A percentile compares a stretch with the other conserved stretches of the same genome.
These are phyloP conservation scores for Puffinus mauretanicus DNA, from an alignment of 2,113 vertebrate genomes.

Conservation along the genomic window DNA sequence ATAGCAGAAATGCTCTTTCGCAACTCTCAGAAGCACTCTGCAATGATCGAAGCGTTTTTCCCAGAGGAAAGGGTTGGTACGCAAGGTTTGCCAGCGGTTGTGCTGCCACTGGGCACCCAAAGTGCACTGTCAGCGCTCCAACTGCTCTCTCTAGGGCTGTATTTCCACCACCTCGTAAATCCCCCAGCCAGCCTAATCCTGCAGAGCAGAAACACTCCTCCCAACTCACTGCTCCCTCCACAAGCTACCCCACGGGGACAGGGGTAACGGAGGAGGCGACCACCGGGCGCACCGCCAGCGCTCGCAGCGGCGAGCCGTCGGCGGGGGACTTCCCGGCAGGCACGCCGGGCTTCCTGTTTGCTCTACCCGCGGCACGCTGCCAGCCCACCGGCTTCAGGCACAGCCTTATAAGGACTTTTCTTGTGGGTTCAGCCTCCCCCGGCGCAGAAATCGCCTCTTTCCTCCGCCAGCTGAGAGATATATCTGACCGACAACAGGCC, in stretches of 20 bases:
- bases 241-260: not conserved
- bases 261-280: not conserved
- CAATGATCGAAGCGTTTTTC: accelerated
- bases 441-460: not conserved
- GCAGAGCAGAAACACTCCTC: not conserved
- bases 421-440: not conserved
- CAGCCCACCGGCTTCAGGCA: not conserved
- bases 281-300: accelerated
- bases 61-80: not conserved
- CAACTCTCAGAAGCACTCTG: not conserved
- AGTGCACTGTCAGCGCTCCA: not conserved
- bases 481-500: not conserved
- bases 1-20: not conserved
- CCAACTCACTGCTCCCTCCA: not conserved
- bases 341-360: not conserved
- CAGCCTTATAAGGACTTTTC: conserved; percentile 35
- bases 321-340: not conserved
- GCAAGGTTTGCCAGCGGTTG: accelerated
- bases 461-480: not conserved
- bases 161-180: not conserved
- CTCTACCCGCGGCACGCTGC: not conserved
- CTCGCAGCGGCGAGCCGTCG: accelerated
- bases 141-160: not conserved
- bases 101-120: not conserved
- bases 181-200: not conserved